phyloP scores from a whole-genome alignment of 1,140 invertebrate genomes.

The Macrosteles quadrilineatus region DNA sequence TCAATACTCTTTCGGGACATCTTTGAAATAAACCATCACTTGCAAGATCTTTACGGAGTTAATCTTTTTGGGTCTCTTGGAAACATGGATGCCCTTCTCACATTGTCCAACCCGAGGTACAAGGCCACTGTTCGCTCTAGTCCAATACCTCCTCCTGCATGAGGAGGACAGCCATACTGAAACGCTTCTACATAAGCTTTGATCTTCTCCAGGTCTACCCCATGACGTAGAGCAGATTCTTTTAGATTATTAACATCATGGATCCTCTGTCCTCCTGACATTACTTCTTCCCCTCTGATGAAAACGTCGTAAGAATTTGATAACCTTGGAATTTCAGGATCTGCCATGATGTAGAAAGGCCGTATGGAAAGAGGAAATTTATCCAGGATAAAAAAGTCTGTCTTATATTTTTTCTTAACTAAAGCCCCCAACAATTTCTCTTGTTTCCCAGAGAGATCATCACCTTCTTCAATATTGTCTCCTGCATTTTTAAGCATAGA shows the following conservation, averaged over 20 bases:
- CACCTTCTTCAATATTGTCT: conserved; percentile 89
- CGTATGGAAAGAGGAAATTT: conserved; percentile 96
- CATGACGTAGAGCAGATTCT: conserved; percentile 87
- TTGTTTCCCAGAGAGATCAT: conserved; percentile 94
- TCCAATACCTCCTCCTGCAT: conserved; percentile 98
- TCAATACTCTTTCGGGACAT: no score
- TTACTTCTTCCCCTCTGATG: conserved; percentile 98
- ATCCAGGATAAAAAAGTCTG: conserved; percentile 98
- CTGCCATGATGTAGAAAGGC: conserved; percentile 99
- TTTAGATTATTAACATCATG: conserved; percentile 90
- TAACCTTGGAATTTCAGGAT: conserved; percentile 80
- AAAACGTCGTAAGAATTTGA: conserved; percentile 99
- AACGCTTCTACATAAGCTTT: conserved; percentile 97
- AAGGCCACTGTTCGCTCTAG: conserved; percentile 98
- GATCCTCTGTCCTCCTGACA: conserved; percentile 97
- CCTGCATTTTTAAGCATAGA: conserved; percentile 88
- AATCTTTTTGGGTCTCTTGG: conserved; percentile 96
- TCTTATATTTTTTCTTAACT: conserved; percentile 95
- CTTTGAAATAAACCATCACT: no score
- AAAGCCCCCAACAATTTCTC: conserved; percentile 94
- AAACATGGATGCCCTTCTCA: conserved; percentile 97
- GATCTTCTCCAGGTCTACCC: conserved; percentile 89
- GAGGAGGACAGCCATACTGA: conserved; percentile 94
- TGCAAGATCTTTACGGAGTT: conserved; percentile 82
- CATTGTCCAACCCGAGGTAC: conserved; percentile 97